phyloP scores from a whole-genome alignment of 2,888 invertebrate species.

The Sturmia bella region DNA sequence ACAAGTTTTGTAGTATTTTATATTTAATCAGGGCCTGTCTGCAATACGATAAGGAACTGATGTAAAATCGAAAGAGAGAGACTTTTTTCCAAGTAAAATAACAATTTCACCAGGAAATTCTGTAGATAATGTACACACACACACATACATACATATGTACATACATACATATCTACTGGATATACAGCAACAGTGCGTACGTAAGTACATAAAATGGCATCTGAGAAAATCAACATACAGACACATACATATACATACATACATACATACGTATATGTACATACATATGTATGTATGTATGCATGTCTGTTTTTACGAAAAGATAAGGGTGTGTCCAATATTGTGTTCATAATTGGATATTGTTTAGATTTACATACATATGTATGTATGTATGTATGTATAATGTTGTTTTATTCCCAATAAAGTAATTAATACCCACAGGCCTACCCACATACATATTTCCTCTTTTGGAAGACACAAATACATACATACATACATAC shows the following conservation, averaged over 20 bases:
- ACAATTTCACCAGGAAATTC: conserved; percentile 29
- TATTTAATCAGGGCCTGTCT: conserved; percentile 53
- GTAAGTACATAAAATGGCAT: neutral
- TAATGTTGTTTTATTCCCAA: neutral
- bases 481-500: neutral
- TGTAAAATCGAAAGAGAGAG: conserved; percentile 14
- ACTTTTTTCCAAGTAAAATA: conserved; percentile 31
- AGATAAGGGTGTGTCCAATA: conserved; percentile 35
- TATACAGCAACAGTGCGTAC: neutral
- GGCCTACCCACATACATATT: neutral
- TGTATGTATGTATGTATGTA: too few species aligned
- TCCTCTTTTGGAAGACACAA: neutral
- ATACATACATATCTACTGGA: neutral
- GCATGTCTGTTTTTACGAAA: too few species aligned
- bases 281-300: neutral
- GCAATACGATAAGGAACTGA: neutral
- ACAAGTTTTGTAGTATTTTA: conserved; percentile 18
- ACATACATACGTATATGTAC: neutral
- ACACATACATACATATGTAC: neutral
- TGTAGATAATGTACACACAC: neutral
- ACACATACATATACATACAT: neutral
- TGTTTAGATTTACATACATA: conserved; percentile 1
- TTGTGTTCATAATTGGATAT: conserved; percentile 10
- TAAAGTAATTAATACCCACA: neutral
- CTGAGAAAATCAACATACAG: too few species aligned